Conservation (phyloP, 1,140 invertebrate species). For the Bombus turneri region DNA sequence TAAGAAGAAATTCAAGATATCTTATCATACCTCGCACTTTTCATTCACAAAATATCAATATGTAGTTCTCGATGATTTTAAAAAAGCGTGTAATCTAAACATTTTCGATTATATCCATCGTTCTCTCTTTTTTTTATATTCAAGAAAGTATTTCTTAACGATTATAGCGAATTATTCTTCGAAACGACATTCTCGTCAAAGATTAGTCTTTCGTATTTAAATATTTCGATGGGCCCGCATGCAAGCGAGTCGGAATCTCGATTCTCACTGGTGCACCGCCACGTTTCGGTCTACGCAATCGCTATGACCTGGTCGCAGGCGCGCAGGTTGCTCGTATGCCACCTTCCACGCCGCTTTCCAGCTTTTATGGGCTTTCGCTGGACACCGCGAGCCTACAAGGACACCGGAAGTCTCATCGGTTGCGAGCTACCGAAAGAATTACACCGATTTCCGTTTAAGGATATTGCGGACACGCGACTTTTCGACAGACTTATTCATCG, state of each 20-base stretch:
- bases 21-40: slow-evolving; percentile 1
- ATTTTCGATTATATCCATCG: background rate
- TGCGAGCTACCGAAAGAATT: slow-evolving; percentile 30
- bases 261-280: slow-evolving; percentile 71
- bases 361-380: slow-evolving; percentile 59
- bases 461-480: slow-evolving; percentile 55
- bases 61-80: background rate
- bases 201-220: slow-evolving; percentile 7
- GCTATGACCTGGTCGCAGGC: slow-evolving; percentile 66
- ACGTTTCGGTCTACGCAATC: slow-evolving; percentile 71
- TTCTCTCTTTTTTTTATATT: no score
- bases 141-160: background rate
- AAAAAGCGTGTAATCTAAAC: background rate
- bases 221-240: slow-evolving; percentile 50
- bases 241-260: slow-evolving; percentile 71
- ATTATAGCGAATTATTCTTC: background rate
- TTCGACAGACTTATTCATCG: background rate
- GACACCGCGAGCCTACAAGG: slow-evolving; percentile 53
- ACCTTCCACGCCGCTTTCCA: slow-evolving; percentile 28
- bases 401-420: slow-evolving; percentile 44
- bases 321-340: slow-evolving; percentile 60
- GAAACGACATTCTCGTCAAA: background rate
- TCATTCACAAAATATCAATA: slow-evolving; percentile 16
- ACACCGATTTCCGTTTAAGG: slow-evolving; percentile 28
- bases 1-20: background rate